Percentiles rank a stretch among this genome's conserved stretches.
Evolutionary conservation across 2,113 vertebrate species (phyloP).

Genomic region (Dolichotis patagonum): DNA sequence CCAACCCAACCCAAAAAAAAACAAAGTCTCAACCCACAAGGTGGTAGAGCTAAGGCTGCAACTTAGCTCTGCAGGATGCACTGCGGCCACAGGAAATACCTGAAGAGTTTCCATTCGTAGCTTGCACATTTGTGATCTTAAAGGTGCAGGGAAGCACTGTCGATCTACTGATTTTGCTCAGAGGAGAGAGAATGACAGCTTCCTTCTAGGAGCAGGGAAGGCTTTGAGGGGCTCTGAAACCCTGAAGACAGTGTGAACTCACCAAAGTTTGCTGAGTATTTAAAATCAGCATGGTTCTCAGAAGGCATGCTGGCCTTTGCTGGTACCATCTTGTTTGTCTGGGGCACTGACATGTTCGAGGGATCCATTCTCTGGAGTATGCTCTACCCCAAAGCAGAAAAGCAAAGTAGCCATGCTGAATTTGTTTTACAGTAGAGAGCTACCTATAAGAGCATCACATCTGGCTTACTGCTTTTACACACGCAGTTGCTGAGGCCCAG

Average conservation of each 20-base stretch:
- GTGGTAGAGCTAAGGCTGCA: neutral
- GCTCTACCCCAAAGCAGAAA: neutral
- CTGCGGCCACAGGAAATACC: neutral
- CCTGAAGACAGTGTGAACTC: neutral
- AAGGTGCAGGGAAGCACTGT: neutral
- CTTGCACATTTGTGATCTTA: neutral
- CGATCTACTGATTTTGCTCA: neutral
- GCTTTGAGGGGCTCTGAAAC: neutral
- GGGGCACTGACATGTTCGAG: neutral
- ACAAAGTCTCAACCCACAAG: neutral
- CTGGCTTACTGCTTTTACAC: neutral
- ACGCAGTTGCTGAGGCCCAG: neutral
- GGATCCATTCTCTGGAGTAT: neutral
- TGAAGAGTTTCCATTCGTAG: neutral
- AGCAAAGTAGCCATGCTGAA: neutral
- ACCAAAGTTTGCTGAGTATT: neutral
- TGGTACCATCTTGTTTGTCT: neutral
- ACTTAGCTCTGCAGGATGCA: neutral
- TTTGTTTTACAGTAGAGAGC: neutral
- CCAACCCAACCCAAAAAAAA: neutral
- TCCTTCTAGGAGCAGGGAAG: neutral
- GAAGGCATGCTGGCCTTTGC: neutral
- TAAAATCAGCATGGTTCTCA: neutral
- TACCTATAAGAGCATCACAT: neutral
- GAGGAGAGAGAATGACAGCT: neutral